These are phyloP conservation scores for Australoheros facetus DNA, from an alignment of 2,797 vertebrate species.

Conservation along the genomic window DNA sequence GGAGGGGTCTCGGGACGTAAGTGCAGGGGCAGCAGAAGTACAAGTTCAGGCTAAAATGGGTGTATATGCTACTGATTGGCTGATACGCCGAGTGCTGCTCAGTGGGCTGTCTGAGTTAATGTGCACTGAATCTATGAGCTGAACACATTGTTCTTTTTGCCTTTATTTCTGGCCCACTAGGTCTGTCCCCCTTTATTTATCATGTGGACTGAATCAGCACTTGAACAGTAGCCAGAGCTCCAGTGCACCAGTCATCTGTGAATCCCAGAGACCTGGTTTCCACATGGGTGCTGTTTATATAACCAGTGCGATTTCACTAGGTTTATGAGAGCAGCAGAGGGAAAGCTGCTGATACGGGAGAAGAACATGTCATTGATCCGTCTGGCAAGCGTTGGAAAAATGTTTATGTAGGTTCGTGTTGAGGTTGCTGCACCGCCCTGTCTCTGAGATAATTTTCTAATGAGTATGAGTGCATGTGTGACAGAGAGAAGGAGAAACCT, in stretches of 20 bases:
- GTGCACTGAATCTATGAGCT: conserved; percentile 40
- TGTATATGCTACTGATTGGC: conserved; percentile 26
- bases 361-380: conserved; percentile 4
- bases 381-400: conserved; percentile 13
- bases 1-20: conserved; percentile 19
- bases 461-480: not conserved
- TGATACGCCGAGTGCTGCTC: not conserved
- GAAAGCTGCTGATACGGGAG: not conserved
- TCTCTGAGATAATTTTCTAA: conserved; percentile 26
- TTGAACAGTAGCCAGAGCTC: conserved; percentile 58
- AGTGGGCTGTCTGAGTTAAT: conserved; percentile 18
- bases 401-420: conserved; percentile 1
- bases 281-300: conserved; percentile 52
- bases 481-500: not conserved
- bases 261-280: conserved; percentile 40
- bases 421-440: not conserved
- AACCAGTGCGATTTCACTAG: conserved; percentile 28
- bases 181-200: conserved; percentile 42
- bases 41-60: conserved; percentile 29
- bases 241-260: conserved; percentile 49
- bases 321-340: not conserved
- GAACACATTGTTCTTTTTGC: conserved; percentile 52
- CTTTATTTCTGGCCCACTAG: conserved; percentile 47
- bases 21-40: not conserved
- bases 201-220: conserved; percentile 62